These are phyloP conservation scores for Hymenopus coronatus DNA, from an alignment of 2,888 invertebrate species.

Conservation along the genomic window DNA sequence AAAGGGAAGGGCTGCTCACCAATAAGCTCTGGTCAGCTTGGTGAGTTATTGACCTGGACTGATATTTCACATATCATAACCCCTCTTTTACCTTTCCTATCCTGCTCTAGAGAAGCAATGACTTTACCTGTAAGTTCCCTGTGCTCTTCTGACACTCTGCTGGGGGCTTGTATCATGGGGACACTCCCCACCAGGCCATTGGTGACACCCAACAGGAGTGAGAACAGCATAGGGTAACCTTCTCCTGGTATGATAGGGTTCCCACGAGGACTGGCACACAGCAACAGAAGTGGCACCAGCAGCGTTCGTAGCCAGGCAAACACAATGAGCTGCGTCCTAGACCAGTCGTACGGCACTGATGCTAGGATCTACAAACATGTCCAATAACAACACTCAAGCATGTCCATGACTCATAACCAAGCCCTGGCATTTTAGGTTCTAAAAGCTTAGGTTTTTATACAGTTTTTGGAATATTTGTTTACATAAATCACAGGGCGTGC, in stretches of 20 bases:
- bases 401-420: too few species aligned
- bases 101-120: not conserved
- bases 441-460: too few species aligned
- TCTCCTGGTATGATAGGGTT: conserved; percentile 68
- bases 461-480: too few species aligned
- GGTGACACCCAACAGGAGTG: conserved; percentile 70
- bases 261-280: conserved; percentile 77
- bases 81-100: not conserved
- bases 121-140: conserved; percentile 78
- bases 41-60: too few species aligned
- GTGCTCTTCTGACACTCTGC: conserved; percentile 79
- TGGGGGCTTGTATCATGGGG: conserved; percentile 89
- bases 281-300: conserved; percentile 75
- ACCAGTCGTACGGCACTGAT: conserved; percentile 80
- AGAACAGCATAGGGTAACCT: conserved; percentile 64
- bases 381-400: too few species aligned
- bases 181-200: conserved; percentile 88
- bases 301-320: conserved; percentile 70
- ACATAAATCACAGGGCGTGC: too few species aligned
- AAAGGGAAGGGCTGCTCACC: too few species aligned
- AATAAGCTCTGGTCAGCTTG: too few species aligned
- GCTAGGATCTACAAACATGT: conserved; percentile 61
- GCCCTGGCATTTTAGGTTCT: too few species aligned
- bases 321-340: conserved; percentile 71
- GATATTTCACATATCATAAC: too few species aligned